Evolutionary conservation across 2,888 invertebrate genomes (phyloP), one percentile per base, ranked within the genome.

Genomic region (Quadroppia sp.): DNA sequence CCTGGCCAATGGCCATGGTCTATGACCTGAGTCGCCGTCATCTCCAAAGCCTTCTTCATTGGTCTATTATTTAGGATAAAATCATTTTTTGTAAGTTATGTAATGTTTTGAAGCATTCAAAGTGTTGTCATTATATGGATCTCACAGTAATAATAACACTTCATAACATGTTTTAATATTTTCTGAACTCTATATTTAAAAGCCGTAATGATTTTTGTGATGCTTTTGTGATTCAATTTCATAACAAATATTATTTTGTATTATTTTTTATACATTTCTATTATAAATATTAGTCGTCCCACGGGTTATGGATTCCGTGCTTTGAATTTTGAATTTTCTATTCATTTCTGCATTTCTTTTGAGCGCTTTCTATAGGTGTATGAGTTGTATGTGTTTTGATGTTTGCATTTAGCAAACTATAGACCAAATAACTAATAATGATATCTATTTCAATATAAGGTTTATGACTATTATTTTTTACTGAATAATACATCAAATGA

Each of bases 221-320:
- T 50, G 50, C 20, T 50, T 50, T 50, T 4, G 4, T 20, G 15
- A 50, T 59, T 59, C 25, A 59, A 59, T 25, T 59, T 13, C 30
- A 28, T 59, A 30, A 30, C 20, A 59, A 15, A 15, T 45, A 17
- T 45, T 45, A 20, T 59, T 53, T 13, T 61, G 36, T 64, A 64
- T 20, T 36, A 64, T 20, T 32, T 64, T 64, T 64, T 64, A 64
- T 64, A n/a, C n/a, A n/a, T n/a, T 64, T 64, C 64, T 64, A 40
- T 64, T 64, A 64, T 64, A 36, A 64, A 36, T 64, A 64, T n/a
- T 36, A 64, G 36, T 64, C 20, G 36, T 64, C 64, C 64, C 64
- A 25, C 15, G 64, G 56, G 30, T 36, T 11, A 36, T 64, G 9
- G 36, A 64, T 36, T 36, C 40, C 64, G 64, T 64, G 64, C 64